Base-by-base conservation (phyloP, 2,888 invertebrate species). In the Tachina lurida region DNA sequence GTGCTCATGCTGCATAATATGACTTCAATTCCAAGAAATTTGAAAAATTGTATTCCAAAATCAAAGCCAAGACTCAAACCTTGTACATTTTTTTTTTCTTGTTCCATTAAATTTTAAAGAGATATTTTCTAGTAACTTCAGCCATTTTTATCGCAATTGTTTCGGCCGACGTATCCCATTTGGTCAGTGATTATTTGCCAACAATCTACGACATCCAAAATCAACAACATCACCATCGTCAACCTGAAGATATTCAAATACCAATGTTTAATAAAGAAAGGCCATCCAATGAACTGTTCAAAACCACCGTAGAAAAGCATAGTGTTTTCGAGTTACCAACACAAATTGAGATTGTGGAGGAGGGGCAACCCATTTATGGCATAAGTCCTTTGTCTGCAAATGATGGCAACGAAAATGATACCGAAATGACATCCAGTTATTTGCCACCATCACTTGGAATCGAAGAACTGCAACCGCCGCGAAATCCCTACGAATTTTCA, bases 311-410 rank as follows among this genome's bases (percentile, higher is more conserved):
- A 68, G 90, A 91, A 70, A 87, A 89, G 84, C 91, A 91, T 65
- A 89, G 91, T 80, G 84, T 91, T 73, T 87, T 89, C 0, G 91
- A 90, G 41, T 68, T 91, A 82, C 91, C 91, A 15, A 90, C 90
- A 58, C 90, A 91, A 87, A 89, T 91, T 56, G 90, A 90, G 56
- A 90, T 89, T 70, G 87, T 90, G 84, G 88, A 87, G 31, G 88
- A 84, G 15, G 87, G 86, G 0, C 87, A 73, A 52, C 79, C 75
- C 43, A 80, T 76, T 17, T 75, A 84, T 60, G 68, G 73, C 52
- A 22, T 73, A 10, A 68, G 43, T 12, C 47, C 52, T 39, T 54
- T 60, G 39, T 43, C 45, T 17, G 22, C n/a, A 9, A 41, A 39
- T 4, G 58, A 45, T 31, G 19, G 15, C 49, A 31, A 41, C 12